phyloP scores from a whole-genome alignment of 2,797 vertebrate species.

The Arrhamphus sclerolepis region DNA sequence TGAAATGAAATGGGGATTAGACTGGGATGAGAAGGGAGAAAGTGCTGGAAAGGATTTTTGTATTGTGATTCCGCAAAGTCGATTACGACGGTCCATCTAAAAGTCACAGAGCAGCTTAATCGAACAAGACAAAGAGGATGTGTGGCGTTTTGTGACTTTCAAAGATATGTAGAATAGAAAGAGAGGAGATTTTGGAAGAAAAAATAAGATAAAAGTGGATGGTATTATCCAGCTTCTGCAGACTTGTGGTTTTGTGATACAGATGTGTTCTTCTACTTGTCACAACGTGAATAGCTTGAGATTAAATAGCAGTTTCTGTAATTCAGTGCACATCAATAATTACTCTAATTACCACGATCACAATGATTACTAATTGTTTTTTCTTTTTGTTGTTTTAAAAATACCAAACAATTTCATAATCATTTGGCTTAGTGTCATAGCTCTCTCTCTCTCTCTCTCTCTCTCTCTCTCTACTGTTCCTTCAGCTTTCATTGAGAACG shows the following conservation, averaged over 20 bases:
- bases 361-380: slow-evolving; percentile 16
- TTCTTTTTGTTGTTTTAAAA: no score
- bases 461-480: slow-evolving; percentile 25
- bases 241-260: slow-evolving; percentile 71
- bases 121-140: slow-evolving; percentile 19
- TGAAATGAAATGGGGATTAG: slow-evolving; percentile 27
- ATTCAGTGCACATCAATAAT: slow-evolving; percentile 17
- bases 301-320: slow-evolving; percentile 11
- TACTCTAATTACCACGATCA: slow-evolving; percentile 16
- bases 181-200: background rate
- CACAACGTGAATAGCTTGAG: slow-evolving; percentile 23
- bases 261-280: slow-evolving; percentile 63
- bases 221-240: slow-evolving; percentile 11
- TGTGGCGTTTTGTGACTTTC: slow-evolving; percentile 9
- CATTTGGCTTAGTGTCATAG: slow-evolving; percentile 1
- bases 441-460: slow-evolving; percentile 14
- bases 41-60: slow-evolving; percentile 18
- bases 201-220: slow-evolving; percentile 7
- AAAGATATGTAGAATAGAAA: background rate
- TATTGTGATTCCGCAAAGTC: slow-evolving; percentile 30
- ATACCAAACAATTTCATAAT: slow-evolving; percentile 1
- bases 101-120: slow-evolving; percentile 22
- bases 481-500: slow-evolving; percentile 89
- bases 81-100: slow-evolving; percentile 11
- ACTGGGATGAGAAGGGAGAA: slow-evolving; percentile 21